phyloP scores from a whole-genome alignment of 2,113 vertebrate genomes.

The Conger conger region DNA sequence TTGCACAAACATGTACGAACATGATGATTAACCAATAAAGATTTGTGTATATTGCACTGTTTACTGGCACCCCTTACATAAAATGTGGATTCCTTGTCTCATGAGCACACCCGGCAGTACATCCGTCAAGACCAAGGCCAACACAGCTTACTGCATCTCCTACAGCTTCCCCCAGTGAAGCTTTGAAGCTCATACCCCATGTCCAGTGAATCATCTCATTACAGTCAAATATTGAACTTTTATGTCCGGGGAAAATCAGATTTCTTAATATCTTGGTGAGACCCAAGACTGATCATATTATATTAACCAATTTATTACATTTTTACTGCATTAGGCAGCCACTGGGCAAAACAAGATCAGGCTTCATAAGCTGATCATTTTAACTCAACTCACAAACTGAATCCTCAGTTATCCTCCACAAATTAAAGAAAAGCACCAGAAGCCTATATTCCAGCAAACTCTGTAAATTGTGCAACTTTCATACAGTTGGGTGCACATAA shows the following conservation, averaged over 20 bases:
- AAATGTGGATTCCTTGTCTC: too few relatives aligned
- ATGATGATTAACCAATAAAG: too few relatives aligned
- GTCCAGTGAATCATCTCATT: neutral
- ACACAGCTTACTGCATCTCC: neutral
- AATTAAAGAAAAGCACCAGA: neutral
- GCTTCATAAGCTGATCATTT: neutral
- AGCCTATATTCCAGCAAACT: too few relatives aligned
- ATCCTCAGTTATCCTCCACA: neutral
- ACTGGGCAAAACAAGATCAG: neutral
- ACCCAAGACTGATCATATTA: neutral
- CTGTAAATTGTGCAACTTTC: neutral
- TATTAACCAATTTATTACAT: neutral
- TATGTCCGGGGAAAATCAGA: neutral
- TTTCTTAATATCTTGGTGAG: neutral
- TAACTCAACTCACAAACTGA: neutral
- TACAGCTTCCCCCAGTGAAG: neutral
- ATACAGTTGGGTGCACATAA: neutral
- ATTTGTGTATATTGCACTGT: too few relatives aligned
- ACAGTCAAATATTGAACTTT: neutral
- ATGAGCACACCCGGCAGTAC: neutral
- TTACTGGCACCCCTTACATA: too few relatives aligned
- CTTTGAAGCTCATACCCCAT: neutral
- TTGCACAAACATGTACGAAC: too few relatives aligned
- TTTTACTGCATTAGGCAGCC: too few relatives aligned
- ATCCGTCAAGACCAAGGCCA: neutral